These are phyloP conservation scores for Troides oblongomaculatus DNA, from an alignment of 2,888 invertebrate genomes.

Conservation along the genomic window DNA sequence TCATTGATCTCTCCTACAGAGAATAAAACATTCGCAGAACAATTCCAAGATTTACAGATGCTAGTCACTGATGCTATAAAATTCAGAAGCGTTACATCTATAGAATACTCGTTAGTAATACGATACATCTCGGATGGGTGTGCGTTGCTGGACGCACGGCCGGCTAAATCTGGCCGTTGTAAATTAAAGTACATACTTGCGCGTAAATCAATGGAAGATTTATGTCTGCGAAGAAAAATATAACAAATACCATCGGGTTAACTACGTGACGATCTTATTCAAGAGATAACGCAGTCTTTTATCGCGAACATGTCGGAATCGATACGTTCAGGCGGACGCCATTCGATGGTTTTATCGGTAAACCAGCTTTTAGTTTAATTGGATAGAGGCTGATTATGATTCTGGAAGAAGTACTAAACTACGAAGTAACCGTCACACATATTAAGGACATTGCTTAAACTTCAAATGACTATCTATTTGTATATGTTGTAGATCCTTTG, in stretches of 20 bases:
- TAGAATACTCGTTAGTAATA: slow-evolving; percentile 21
- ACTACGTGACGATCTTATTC: slow-evolving; percentile 48
- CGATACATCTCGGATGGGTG: slow-evolving; percentile 9
- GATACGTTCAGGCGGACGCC: slow-evolving; percentile 15
- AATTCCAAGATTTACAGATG: slow-evolving; percentile 3
- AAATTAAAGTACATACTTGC: slow-evolving; percentile 57
- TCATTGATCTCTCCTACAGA: background rate
- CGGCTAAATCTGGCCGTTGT: slow-evolving; percentile 53
- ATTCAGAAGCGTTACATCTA: slow-evolving; percentile 17
- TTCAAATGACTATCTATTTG: too few relatives aligned
- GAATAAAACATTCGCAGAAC: slow-evolving; percentile 1
- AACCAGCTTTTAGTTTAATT: slow-evolving; percentile 20
- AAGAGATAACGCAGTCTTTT: slow-evolving; percentile 33
- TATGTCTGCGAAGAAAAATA: slow-evolving; percentile 46
- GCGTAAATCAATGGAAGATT: slow-evolving; percentile 66
- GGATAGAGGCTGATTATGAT: slow-evolving; percentile 18
- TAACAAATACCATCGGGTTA: slow-evolving; percentile 44
- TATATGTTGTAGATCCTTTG: too few relatives aligned
- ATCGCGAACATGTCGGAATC: slow-evolving; percentile 31
- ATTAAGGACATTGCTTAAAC: too few relatives aligned
- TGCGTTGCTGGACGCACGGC: slow-evolving; percentile 34
- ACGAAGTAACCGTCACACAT: too few relatives aligned
- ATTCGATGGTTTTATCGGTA: slow-evolving; percentile 2
- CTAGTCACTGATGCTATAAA: slow-evolving; percentile 2
- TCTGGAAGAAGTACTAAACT: slow-evolving; percentile 6